Evolutionary conservation across 2,888 invertebrate genomes (phyloP).

Genomic region (Neoitamus cyanurus): DNA sequence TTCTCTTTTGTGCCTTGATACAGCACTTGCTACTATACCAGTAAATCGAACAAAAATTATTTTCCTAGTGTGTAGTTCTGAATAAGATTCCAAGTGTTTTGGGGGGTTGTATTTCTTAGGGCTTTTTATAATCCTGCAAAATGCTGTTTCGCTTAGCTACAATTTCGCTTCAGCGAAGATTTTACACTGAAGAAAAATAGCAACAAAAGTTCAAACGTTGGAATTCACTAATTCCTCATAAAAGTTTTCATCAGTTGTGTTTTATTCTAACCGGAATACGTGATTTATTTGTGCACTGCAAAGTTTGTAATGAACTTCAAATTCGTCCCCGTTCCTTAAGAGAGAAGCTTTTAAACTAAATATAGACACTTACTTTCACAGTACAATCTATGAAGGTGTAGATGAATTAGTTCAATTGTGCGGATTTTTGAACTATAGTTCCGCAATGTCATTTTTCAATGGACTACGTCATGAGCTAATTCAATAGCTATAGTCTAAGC

Average conservation of each 20-base stretch:
- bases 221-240: not conserved
- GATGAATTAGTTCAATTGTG: no score
- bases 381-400: no score
- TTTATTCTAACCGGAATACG: not conserved
- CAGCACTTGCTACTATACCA: not conserved
- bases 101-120: not conserved
- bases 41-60: slow-evolving; percentile 20
- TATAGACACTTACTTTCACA: no score
- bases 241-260: not conserved
- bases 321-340: no score
- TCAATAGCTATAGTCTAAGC: no score
- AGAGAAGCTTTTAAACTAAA: no score
- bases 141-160: not conserved
- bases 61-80: not conserved
- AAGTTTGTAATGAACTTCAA: no score
- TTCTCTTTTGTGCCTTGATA: not conserved
- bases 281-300: no score
- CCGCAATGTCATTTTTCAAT: no score
- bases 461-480: no score
- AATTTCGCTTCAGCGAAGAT: not conserved
- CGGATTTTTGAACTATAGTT: no score
- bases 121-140: not conserved
- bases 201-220: not conserved
- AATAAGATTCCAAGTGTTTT: not conserved
- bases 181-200: not conserved